Evolutionary conservation across 2,797 vertebrate genomes (phyloP).

Genomic region (Oceanodroma leucorhoa): DNA sequence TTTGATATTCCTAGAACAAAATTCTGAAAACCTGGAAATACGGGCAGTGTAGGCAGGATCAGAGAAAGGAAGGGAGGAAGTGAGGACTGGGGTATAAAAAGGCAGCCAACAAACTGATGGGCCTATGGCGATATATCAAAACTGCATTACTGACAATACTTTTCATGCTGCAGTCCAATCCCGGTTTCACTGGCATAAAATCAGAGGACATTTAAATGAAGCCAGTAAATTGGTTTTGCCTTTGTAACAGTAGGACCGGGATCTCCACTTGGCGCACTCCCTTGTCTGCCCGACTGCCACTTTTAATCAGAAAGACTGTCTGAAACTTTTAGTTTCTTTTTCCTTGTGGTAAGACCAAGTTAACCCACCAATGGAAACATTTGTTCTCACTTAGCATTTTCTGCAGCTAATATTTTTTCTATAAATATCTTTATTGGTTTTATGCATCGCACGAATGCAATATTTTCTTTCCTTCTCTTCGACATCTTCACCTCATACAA

Average conservation of each 20-base stretch:
- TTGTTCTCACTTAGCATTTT: neutral
- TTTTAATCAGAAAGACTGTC: neutral
- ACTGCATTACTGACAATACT: neutral
- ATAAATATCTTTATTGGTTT: neutral
- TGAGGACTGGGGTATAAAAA: neutral
- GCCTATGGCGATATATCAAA: fast-evolving
- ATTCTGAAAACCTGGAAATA: neutral
- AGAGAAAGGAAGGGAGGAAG: neutral
- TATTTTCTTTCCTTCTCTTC: neutral
- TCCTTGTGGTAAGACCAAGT: neutral
- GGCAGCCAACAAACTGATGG: neutral
- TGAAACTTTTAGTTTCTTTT: constrained; percentile 33
- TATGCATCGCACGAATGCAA: neutral
- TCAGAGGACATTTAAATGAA: neutral
- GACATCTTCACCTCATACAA: neutral
- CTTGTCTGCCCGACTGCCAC: neutral
- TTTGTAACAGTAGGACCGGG: neutral
- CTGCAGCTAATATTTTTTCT: neutral
- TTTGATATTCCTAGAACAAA: neutral
- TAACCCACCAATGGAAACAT: neutral
- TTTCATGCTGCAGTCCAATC: neutral
- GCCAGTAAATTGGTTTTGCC: neutral
- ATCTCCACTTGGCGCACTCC: neutral
- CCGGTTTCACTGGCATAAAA: neutral
- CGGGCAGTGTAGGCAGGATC: neutral